Conservation (phyloP, 2,797 vertebrate species). For the Clarias pachynema region DNA sequence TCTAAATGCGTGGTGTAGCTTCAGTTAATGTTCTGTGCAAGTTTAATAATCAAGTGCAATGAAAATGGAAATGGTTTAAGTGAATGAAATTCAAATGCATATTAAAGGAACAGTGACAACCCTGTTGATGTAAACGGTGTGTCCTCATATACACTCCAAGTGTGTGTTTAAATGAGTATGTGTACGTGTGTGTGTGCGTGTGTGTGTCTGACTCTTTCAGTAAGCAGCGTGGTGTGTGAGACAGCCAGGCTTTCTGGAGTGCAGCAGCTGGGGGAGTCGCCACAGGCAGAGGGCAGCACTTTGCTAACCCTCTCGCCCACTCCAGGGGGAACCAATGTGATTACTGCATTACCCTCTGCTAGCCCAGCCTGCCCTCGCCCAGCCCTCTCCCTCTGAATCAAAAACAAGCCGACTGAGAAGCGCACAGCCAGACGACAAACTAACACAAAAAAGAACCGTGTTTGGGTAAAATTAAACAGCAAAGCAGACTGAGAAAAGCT, state of each 20-base stretch:
- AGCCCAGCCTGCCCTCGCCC: constrained; percentile 49
- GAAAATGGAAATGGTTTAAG: background rate
- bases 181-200: constrained; percentile 26
- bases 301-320: constrained; percentile 52
- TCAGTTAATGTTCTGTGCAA: background rate
- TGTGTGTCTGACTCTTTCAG: constrained; percentile 23
- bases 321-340: constrained; percentile 60
- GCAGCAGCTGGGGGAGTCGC: constrained; percentile 54
- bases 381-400: constrained; percentile 42
- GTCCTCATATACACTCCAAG: constrained; percentile 5
- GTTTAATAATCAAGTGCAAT: background rate
- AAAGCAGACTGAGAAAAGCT: background rate
- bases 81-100: background rate
- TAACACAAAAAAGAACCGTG: constrained; percentile 25
- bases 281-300: constrained; percentile 57
- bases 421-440: constrained; percentile 33
- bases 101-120: constrained; percentile 4
- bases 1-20: background rate
- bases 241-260: constrained; percentile 47
- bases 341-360: constrained; percentile 62
- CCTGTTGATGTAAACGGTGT: constrained; percentile 1
- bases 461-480: constrained; percentile 21
- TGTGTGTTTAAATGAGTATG: constrained; percentile 13
- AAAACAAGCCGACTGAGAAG: constrained; percentile 38
- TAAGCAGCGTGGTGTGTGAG: constrained; percentile 20